Conservation (phyloP, 1,140 invertebrate genomes). For the Idris sp. region DNA sequence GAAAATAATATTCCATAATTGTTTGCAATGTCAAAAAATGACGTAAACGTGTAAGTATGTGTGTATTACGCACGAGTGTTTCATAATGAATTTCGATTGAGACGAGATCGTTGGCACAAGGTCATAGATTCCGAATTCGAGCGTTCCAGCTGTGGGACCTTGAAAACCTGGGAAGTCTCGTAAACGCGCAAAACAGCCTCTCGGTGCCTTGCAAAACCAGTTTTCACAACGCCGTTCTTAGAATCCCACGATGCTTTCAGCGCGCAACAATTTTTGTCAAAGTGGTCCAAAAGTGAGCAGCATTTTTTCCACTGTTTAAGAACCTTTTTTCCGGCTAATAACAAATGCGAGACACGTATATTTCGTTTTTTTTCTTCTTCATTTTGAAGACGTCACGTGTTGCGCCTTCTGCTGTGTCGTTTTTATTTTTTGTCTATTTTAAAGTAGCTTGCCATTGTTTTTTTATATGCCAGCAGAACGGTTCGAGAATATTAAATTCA, state of each 20-base stretch:
- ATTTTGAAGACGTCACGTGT: constrained; percentile 46
- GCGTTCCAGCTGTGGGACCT: constrained; percentile 38
- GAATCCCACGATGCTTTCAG: constrained; percentile 17
- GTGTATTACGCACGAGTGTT: constrained; percentile 27
- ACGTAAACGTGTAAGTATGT: constrained; percentile 34
- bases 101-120: constrained; percentile 39
- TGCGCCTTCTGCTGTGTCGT: constrained; percentile 14
- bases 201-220: constrained; percentile 52
- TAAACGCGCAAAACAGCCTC: constrained; percentile 39
- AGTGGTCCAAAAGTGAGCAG: neutral
- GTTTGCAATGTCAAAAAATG: too few relatives aligned
- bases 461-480: constrained; percentile 8
- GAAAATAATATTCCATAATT: too few relatives aligned
- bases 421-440: constrained; percentile 29
- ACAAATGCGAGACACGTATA: too few relatives aligned
- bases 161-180: constrained; percentile 61
- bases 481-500: constrained; percentile 62
- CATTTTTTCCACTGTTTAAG: too few relatives aligned
- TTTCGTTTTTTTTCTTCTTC: too few relatives aligned
- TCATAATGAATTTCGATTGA: constrained; percentile 30
- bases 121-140: constrained; percentile 51
- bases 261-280: constrained; percentile 19
- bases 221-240: constrained; percentile 34
- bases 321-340: constrained; percentile 30
- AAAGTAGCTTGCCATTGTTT: constrained; percentile 22